Base-by-base conservation (phyloP, 2,113 vertebrate genomes). In the Gallinago paraguaiae region DNA sequence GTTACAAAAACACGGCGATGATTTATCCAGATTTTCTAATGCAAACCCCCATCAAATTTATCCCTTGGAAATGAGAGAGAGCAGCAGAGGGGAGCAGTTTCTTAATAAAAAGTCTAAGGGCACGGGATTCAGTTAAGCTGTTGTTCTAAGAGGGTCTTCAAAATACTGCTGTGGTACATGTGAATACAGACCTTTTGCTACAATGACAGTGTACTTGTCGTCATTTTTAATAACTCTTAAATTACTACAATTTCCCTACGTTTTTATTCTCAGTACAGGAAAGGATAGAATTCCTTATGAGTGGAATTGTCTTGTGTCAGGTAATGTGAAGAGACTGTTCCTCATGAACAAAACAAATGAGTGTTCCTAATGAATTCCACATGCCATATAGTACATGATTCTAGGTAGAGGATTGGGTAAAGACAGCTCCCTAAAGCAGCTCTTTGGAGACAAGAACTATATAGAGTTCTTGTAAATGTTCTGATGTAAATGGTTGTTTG, bases 1-100 rank as follows among this genome's bases (percentile, higher is more conserved):
- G 1, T 4, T 59, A 27, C 5, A 48, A 64, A 72, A 83, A 3
- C 17, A 67, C 1, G 5, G 9, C 43, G 5, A 6, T 2, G 43
- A 57, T 87, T 84, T 54, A 64, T 77, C 11, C 9, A 78, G 69
- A 41, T 72, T 81, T 90, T 76, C 41, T 65, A 81, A 65, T 51
- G 9, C 11, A 65, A 51, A 69, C 12, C 11, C 51, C 27, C 37
- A 23, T 24, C 11, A 82, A 78, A 35, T 60, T 39, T 39, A 14
- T 39, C 13, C 27, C 13, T 79, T 83, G 51, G 22, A 56, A 51
- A 77, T 43, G 30, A 28, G 9, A 9, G 17, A 50, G 10, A 76
- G 18, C 11, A 45, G 31, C 28, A 88, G n/a, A 70, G 24, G 18
- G n/a, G 28, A 82, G 25, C 51, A 41, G 5, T 13, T 76, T 71